phyloP scores from a whole-genome alignment of 2,113 vertebrate genomes.

The Desmodus rotundus region DNA sequence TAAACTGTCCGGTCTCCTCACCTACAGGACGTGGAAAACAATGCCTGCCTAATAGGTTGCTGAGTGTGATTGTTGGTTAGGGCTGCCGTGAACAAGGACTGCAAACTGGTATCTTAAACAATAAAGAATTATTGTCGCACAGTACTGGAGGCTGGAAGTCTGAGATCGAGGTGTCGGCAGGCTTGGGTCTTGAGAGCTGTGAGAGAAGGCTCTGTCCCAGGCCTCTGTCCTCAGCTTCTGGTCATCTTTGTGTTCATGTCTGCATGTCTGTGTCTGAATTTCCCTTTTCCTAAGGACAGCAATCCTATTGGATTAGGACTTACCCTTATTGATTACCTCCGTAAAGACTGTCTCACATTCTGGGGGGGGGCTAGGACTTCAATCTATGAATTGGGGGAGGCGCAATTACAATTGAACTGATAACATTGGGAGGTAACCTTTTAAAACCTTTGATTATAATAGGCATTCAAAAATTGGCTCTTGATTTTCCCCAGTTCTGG shows the following conservation, averaged over 20 bases:
- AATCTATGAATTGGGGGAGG: neutral
- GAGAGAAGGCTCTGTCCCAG: neutral
- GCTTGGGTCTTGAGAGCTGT: neutral
- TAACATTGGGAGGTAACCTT: neutral
- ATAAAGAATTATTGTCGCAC: too few relatives aligned
- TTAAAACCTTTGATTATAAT: neutral
- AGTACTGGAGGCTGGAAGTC: neutral
- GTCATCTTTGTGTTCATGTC: neutral
- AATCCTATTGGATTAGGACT: neutral
- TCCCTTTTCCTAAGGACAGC: neutral
- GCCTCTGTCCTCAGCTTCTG: neutral
- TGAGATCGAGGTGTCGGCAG: neutral
- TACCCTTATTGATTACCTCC: neutral
- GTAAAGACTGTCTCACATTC: neutral
- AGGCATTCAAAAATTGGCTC: neutral
- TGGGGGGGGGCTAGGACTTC: neutral
- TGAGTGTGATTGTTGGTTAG: neutral
- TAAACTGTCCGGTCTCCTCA: neutral
- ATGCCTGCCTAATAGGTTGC: neutral
- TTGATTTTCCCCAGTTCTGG: neutral
- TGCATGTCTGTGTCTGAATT: neutral
- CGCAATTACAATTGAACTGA: neutral
- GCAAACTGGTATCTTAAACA: neutral
- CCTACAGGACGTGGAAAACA: neutral
- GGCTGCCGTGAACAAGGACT: neutral